Evolutionary conservation across 2,113 vertebrate species (phyloP).

Genomic region (Scomber japonicus): DNA sequence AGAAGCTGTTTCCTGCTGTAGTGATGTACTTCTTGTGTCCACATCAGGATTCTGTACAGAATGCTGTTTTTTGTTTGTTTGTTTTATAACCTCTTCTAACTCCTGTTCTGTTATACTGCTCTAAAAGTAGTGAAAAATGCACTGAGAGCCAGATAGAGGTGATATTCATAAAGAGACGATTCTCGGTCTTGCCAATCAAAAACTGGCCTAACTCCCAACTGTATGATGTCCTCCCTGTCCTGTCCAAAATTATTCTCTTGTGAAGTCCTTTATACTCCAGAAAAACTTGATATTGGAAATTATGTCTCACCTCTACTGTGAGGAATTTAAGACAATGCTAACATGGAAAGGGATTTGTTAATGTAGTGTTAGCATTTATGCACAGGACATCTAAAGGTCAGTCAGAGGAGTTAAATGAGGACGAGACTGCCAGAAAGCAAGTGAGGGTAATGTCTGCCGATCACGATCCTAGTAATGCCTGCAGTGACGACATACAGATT

Average conservation of each 20-base stretch:
- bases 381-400: slow-evolving; percentile 65
- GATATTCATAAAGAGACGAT: slow-evolving; percentile 15
- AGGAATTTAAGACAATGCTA: slow-evolving; percentile 34
- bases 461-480: slow-evolving; percentile 40
- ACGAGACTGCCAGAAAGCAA: slow-evolving; percentile 35
- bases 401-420: slow-evolving; percentile 29
- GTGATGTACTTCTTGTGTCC: slow-evolving; percentile 63
- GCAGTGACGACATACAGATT: slow-evolving; percentile 48
- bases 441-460: slow-evolving; percentile 52
- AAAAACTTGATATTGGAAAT: slow-evolving; percentile 46
- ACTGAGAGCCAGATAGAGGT: slow-evolving; percentile 66
- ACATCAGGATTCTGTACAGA: slow-evolving; percentile 70
- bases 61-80: slow-evolving; percentile 14
- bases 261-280: slow-evolving; percentile 42
- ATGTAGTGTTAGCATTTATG: slow-evolving; percentile 45
- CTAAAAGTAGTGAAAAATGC: slow-evolving; percentile 70
- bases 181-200: slow-evolving; percentile 62
- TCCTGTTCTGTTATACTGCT: slow-evolving; percentile 54
- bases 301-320: slow-evolving; percentile 36
- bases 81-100: slow-evolving; percentile 29
- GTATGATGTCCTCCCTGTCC: slow-evolving; percentile 55
- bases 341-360: slow-evolving; percentile 26
- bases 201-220: slow-evolving; percentile 30
- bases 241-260: slow-evolving; percentile 43
- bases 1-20: slow-evolving; percentile 56